Conservation (phyloP, 2,113 vertebrate species). For the Tragelaphus buxtoni region DNA sequence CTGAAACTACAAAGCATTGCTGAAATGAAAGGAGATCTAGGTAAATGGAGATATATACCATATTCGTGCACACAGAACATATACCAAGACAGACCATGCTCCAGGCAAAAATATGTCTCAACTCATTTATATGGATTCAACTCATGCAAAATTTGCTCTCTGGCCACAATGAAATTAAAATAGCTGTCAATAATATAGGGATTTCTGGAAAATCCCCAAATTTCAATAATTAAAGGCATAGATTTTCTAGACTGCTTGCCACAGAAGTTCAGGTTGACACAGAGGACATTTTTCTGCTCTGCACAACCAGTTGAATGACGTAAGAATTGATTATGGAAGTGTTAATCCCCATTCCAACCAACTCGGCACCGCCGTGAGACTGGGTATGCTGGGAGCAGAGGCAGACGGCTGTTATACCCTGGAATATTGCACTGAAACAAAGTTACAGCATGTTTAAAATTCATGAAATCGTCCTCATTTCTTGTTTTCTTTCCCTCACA, state of each 20-base stretch:
- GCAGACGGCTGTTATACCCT: not conserved
- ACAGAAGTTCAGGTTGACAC: not conserved
- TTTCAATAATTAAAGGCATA: not conserved
- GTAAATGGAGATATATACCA: not conserved
- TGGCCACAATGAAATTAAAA: not conserved
- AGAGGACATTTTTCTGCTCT: not conserved
- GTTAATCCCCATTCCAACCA: not conserved
- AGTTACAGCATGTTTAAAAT: slow-evolving; percentile 20
- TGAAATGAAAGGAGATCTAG: not conserved
- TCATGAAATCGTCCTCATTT: not conserved
- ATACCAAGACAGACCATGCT: not conserved
- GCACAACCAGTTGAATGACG: not conserved
- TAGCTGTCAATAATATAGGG: not conserved
- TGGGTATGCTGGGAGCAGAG: not conserved
- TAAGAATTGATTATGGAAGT: not conserved
- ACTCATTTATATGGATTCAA: not conserved
- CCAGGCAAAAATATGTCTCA: not conserved
- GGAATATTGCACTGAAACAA: not conserved
- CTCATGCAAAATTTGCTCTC: not conserved
- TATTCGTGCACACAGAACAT: not conserved
- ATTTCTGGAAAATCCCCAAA: not conserved
- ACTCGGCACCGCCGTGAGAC: not conserved
- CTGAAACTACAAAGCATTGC: not conserved
- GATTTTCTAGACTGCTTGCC: not conserved
- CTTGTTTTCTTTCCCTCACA: not conserved